Percentiles rank a stretch among this genome's conserved stretches.
Conservation (phyloP, 2,888 invertebrate species). For the Lasioglossum pauxillum region DNA sequence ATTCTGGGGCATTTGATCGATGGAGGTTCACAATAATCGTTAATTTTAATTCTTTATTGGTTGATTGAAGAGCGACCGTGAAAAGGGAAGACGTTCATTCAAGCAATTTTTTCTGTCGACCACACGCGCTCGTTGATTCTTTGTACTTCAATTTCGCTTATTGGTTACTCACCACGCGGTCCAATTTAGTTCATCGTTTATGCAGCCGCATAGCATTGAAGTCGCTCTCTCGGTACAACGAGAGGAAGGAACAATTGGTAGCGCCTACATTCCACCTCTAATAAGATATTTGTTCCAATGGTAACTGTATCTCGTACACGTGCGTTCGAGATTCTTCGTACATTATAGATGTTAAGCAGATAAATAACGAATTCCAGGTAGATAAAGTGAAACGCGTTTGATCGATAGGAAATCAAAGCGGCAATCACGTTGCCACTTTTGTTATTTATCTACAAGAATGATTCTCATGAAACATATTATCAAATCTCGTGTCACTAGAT, state of each 20-base stretch:
- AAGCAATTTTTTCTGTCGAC: slow-evolving; percentile 26
- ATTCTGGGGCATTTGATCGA: neutral
- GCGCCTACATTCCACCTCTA: neutral
- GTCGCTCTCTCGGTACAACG: slow-evolving; percentile 1
- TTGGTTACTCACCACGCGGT: slow-evolving; percentile 16
- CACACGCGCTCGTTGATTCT: slow-evolving; percentile 1
- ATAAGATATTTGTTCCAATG: neutral
- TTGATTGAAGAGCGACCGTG: slow-evolving; percentile 7
- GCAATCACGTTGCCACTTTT: no score
- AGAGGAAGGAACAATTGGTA: slow-evolving; percentile 7
- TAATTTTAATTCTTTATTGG: neutral
- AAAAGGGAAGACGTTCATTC: slow-evolving; percentile 2
- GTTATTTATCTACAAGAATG: no score
- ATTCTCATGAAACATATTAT: no score
- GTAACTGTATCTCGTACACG: neutral
- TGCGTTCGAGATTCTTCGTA: neutral
- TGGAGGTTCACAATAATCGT: neutral
- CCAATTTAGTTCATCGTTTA: slow-evolving; percentile 41
- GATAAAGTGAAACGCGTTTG: neutral
- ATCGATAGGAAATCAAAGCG: no score
- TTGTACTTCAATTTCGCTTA: slow-evolving; percentile 17
- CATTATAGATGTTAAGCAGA: neutral
- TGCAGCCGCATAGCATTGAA: slow-evolving; percentile 22
- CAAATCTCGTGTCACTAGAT: no score
- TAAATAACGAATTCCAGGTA: neutral